These are phyloP conservation scores for Leucophenga varia DNA, from an alignment of 1,140 invertebrate species.

Conservation along the genomic window DNA sequence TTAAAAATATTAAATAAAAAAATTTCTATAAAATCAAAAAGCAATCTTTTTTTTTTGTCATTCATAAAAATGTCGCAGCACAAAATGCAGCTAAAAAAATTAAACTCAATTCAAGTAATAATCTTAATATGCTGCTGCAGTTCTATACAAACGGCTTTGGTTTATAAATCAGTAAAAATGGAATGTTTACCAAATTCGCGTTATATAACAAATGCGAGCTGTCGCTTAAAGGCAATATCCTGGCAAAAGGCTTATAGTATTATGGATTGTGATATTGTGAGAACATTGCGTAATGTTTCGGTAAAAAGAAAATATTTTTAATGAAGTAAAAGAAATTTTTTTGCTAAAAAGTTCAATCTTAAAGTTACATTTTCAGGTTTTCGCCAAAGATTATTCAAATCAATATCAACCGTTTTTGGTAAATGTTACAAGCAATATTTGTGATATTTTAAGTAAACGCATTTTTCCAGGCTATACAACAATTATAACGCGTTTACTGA, in stretches of 20 bases:
- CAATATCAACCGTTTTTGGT: constrained; percentile 28
- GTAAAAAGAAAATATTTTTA: constrained; percentile 11
- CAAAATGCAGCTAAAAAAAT: too few relatives aligned
- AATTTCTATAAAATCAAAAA: too few relatives aligned
- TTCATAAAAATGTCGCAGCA: too few relatives aligned
- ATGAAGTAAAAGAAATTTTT: too few relatives aligned
- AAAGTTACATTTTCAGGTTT: constrained; percentile 6
- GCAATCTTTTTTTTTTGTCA: too few relatives aligned
- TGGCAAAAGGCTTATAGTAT: constrained; percentile 23
- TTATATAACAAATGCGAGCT: constrained; percentile 3
- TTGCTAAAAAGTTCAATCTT: neutral
- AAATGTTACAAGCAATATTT: constrained; percentile 8
- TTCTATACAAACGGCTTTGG: too few relatives aligned
- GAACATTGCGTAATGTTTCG: constrained; percentile 12
- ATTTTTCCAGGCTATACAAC: constrained; percentile 12
- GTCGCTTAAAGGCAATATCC: constrained; percentile 16
- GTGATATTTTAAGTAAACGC: constrained; percentile 11
- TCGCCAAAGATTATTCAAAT: constrained; percentile 22
- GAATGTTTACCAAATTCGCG: constrained; percentile 2
- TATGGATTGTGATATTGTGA: constrained; percentile 20
- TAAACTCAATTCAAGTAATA: too few relatives aligned
- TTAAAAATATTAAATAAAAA: too few relatives aligned
- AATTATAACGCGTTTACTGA: neutral
- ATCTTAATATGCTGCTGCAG: too few relatives aligned
- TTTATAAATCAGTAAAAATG: constrained; percentile 19